Conservation (phyloP, 2,888 invertebrate species). For the Kuschelorhynchus macadamiae region DNA sequence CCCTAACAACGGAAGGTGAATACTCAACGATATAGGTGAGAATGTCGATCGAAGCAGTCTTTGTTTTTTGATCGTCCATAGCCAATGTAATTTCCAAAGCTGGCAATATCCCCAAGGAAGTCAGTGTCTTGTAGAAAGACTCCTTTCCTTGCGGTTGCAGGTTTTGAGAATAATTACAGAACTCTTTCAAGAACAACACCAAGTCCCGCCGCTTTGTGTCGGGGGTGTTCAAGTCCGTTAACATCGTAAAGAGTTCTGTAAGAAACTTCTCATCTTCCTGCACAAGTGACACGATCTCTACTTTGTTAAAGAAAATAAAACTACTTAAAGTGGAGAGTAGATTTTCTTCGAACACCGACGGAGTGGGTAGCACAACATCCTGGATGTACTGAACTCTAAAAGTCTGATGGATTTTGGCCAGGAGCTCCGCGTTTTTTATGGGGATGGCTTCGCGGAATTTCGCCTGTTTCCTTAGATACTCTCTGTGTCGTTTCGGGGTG, state of each 20-base stretch:
- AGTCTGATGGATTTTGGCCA: slow-evolving; percentile 99
- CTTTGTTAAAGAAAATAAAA: slow-evolving; percentile 99
- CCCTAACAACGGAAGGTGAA: slow-evolving; percentile 96
- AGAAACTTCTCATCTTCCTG: slow-evolving; percentile 98
- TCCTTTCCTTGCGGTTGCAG: slow-evolving; percentile 98
- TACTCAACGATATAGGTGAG: slow-evolving; percentile 98
- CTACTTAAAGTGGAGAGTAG: slow-evolving; percentile 97
- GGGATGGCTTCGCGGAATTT: slow-evolving; percentile 93
- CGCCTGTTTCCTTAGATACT: slow-evolving; percentile 93
- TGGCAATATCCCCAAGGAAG: slow-evolving; percentile 88
- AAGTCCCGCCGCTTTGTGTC: slow-evolving; percentile 91
- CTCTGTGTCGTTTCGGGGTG: slow-evolving; percentile 92
- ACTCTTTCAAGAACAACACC: slow-evolving; percentile 97
- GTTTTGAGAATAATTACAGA: slow-evolving; percentile 99
- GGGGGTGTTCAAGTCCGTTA: slow-evolving; percentile 90
- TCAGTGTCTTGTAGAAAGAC: slow-evolving; percentile 95
- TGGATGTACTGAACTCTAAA: slow-evolving; percentile 99
- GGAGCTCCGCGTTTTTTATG: slow-evolving; percentile 93
- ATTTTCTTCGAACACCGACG: slow-evolving; percentile 99
- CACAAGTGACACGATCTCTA: slow-evolving; percentile 98
- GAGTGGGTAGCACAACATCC: slow-evolving; percentile 98
- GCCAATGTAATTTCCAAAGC: slow-evolving; percentile 92
- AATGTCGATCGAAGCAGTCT: slow-evolving; percentile 97
- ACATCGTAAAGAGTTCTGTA: slow-evolving; percentile 92
- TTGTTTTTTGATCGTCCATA: slow-evolving; percentile 93